Base-by-base conservation (phyloP, 1,140 invertebrate genomes). In the Brevipalpus yothersi region DNA sequence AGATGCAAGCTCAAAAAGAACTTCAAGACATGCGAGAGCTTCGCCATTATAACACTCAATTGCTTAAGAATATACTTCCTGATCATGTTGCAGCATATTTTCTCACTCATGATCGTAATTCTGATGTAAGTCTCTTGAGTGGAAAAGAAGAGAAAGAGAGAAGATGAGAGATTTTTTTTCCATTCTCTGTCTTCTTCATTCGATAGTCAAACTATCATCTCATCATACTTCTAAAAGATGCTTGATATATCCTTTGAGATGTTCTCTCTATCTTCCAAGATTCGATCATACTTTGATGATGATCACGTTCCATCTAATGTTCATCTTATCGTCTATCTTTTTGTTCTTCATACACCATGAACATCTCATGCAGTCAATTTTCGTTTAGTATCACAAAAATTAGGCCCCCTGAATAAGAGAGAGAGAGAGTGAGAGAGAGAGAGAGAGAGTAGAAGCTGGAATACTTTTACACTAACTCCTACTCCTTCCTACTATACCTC, bases 21-120 rank as follows among this genome's bases (percentile, higher is more conserved):
- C 75, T 92, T 21, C 77, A 77, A n/a, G 88, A 92, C 67, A 93
- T 94, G 84, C 79, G 82, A 61, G 85, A 88, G 65, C 84, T 84
- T 5, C 75, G 83, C 53, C 78, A 83, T 61, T 86, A 86, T 64
- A 91, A 91, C 67, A 78, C 82, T 62, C 83, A 88, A 65, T 73
- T 90, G 0, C 70, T 88, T 49, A 51, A 70, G 66, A 59, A 61
- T 70, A 19, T 71, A 75, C 73, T 98, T 19, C 94, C 94, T 0
- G 85, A 89, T 70, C 91, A 95, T 70, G 92, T 97, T 10, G 91
- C 92, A 1, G 78, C 80, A 63, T 89, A 94, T 69, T 96, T 96
- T 73, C 77, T 97, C 41, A 74, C 79, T n/a, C 74, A 80, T 71
- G 76, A 84, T 70, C 67, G 78, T 79, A 67, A 72, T 79, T 77